These are phyloP conservation scores for Kobus ellipsiprymnus DNA, from an alignment of 2,113 vertebrate species.

Conservation along the genomic window DNA sequence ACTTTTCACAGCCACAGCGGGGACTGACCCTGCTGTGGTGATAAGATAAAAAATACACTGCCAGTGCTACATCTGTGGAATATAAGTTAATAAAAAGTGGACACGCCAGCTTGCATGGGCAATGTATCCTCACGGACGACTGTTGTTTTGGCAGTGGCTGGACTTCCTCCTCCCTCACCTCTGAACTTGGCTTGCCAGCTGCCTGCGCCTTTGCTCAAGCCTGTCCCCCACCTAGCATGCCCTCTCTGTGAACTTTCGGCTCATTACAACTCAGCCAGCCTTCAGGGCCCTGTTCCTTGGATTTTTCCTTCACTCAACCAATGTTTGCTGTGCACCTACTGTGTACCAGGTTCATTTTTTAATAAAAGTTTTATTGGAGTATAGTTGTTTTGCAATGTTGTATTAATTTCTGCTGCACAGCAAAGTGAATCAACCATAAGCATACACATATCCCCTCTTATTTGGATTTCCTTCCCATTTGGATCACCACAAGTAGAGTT, in stretches of 20 bases:
- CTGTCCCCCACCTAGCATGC: rapidly evolving
- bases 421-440: background rate
- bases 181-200: background rate
- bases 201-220: background rate
- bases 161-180: background rate
- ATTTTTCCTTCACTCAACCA: background rate
- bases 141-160: rapidly evolving
- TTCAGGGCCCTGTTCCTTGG: background rate
- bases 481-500: background rate
- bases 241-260: background rate
- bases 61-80: constrained; percentile 29
- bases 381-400: background rate
- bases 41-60: background rate
- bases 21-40: background rate
- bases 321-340: background rate
- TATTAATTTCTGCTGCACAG: background rate
- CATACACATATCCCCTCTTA: background rate
- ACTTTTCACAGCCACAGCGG: constrained; percentile 11
- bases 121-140: rapidly evolving
- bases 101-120: background rate
- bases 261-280: background rate
- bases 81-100: background rate
- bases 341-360: background rate
- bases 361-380: background rate
- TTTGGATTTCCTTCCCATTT: background rate